Evolutionary conservation across 2,888 invertebrate species (phyloP).

Genomic region (Spilarctia lutea): DNA sequence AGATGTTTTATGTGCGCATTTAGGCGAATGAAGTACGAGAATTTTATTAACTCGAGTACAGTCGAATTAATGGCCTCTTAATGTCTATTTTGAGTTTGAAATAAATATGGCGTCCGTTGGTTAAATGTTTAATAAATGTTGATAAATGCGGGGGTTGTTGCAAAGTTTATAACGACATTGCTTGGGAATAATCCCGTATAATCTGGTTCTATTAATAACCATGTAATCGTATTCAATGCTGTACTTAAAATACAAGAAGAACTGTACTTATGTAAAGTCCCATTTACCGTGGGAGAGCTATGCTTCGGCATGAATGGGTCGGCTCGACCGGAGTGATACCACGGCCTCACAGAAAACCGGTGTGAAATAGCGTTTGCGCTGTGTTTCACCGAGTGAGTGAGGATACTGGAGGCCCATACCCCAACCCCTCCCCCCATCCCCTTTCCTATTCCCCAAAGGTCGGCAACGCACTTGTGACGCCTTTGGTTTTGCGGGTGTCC

Average conservation of each 20-base stretch:
- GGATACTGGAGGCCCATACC: no score
- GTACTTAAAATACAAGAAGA: not conserved
- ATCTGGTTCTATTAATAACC: not conserved
- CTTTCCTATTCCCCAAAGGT: no score
- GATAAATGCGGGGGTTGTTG: not conserved
- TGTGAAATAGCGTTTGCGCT: no score
- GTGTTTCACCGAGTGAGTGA: no score
- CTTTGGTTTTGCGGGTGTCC: no score
- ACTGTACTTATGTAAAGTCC: no score
- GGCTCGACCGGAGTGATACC: no score
- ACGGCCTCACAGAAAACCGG: no score
- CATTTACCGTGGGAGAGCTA: no score
- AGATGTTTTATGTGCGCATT: conserved; percentile 57
- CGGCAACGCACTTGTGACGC: no score
- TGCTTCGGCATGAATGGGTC: no score
- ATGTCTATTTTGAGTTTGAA: conserved; percentile 47
- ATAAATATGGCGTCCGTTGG: conserved; percentile 37
- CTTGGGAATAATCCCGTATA: not conserved
- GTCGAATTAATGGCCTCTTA: conserved; percentile 50
- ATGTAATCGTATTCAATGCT: not conserved
- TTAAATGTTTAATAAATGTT: conserved; percentile 5
- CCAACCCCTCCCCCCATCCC: no score
- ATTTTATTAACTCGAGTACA: conserved; percentile 48
- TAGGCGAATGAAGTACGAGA: conserved; percentile 54
- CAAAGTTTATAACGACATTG: not conserved